A percentile compares a stretch with the other conserved stretches of the same genome.
These are phyloP conservation scores for Zaprionus inermis DNA, from an alignment of 1,140 invertebrate genomes.

Conservation along the genomic window DNA sequence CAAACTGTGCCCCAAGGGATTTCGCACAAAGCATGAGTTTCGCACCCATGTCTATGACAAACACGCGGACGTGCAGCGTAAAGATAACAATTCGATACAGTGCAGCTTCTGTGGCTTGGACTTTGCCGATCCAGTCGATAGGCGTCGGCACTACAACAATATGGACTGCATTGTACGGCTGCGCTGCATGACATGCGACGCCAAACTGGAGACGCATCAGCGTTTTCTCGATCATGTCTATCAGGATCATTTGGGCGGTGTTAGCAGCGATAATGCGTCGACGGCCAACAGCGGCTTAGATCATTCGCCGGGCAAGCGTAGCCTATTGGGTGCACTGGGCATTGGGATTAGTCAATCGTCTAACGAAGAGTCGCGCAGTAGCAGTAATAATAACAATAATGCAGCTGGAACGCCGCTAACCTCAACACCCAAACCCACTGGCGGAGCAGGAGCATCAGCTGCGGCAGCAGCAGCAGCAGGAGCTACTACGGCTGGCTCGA, in stretches of 20 bases:
- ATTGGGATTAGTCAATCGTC: constrained; percentile 61
- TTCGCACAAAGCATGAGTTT: constrained; percentile 83
- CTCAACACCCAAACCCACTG: constrained; percentile 38
- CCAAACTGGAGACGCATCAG: constrained; percentile 80
- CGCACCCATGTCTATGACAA: constrained; percentile 83
- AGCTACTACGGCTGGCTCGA: constrained; percentile 20
- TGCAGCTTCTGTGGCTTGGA: constrained; percentile 81
- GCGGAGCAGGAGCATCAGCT: constrained; percentile 3
- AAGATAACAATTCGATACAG: constrained; percentile 72
- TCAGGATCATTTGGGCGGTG: constrained; percentile 75
- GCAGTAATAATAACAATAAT: constrained; percentile 40
- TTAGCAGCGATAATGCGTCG: constrained; percentile 72
- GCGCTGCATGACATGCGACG: constrained; percentile 83
- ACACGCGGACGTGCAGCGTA: constrained; percentile 80
- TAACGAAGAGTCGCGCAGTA: constrained; percentile 76
- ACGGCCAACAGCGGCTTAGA: constrained; percentile 58
- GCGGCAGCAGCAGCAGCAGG: constrained; percentile 9
- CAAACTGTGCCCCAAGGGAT: constrained; percentile 78
- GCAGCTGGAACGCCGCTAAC: constrained; percentile 16
- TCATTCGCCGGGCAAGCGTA: constrained; percentile 70
- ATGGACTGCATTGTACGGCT: constrained; percentile 83
- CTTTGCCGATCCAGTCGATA: constrained; percentile 77
- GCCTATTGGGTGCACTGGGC: constrained; percentile 57
- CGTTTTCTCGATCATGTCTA: constrained; percentile 83
- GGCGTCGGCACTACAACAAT: constrained; percentile 83